A percentile compares a stretch with the other conserved stretches of the same genome.
Conservation (phyloP, 2,888 invertebrate genomes). For the Tetragnatha montana region DNA sequence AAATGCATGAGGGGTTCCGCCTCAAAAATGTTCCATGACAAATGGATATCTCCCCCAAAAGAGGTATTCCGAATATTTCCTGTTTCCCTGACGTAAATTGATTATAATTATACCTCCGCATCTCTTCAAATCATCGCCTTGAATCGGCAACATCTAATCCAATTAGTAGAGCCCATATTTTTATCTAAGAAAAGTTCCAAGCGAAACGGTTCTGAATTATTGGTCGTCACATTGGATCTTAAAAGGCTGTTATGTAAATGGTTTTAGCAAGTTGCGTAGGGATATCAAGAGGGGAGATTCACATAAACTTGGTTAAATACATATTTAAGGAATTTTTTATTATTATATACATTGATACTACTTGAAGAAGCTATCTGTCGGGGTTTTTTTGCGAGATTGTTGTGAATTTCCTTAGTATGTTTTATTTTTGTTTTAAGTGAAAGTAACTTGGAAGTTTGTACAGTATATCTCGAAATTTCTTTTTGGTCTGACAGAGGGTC, state of each 20-base stretch:
- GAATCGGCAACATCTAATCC: background rate
- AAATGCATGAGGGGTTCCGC: background rate
- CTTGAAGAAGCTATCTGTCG: too few species aligned
- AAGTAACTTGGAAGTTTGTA: too few species aligned
- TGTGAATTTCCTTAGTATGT: too few species aligned
- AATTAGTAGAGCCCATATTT: background rate
- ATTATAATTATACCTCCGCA: constrained; percentile 30
- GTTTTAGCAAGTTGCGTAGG: background rate
- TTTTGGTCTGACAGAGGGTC: too few species aligned
- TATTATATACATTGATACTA: too few species aligned
- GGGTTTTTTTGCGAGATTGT: too few species aligned
- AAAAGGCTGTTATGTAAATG: background rate
- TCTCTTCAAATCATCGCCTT: background rate
- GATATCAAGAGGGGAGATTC: too few species aligned
- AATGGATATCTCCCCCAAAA: background rate
- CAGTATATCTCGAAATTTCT: too few species aligned
- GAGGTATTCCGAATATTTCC: constrained; percentile 9
- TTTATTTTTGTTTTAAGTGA: too few species aligned
- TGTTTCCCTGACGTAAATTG: constrained; percentile 39
- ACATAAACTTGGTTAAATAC: too few species aligned
- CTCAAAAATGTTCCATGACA: constrained; percentile 14
- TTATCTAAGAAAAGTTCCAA: background rate
- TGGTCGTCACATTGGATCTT: background rate
- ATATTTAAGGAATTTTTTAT: too few species aligned
- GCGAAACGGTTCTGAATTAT: background rate